These are phyloP conservation scores for Oreochromis aureus DNA, from an alignment of 2,113 vertebrate species.

Conservation along the genomic window DNA sequence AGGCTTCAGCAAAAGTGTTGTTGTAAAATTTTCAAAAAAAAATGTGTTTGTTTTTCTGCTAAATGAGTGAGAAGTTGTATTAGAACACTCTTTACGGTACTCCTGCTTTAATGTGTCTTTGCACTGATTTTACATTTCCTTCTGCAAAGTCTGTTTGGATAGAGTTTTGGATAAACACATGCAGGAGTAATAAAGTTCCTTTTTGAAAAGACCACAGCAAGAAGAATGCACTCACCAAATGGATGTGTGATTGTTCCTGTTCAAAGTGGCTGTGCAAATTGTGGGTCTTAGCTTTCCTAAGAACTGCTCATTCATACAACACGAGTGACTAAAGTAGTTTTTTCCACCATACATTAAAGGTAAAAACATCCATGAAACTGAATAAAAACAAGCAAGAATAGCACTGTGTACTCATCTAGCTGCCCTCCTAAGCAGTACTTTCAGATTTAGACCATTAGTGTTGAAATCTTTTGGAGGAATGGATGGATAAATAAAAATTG, in stretches of 20 bases:
- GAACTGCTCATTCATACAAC: background rate
- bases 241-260: background rate
- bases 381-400: background rate
- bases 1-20: background rate
- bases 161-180: background rate
- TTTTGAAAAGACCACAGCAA: background rate
- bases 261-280: background rate
- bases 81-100: background rate
- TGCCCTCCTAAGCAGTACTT: background rate
- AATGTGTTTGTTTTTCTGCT: background rate
- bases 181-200: background rate
- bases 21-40: fast-evolving
- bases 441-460: background rate
- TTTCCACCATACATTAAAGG: background rate
- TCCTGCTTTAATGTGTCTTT: background rate
- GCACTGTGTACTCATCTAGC: background rate
- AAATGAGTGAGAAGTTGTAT: background rate
- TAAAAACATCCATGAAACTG: background rate
- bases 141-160: background rate
- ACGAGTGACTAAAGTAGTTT: background rate
- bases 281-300: background rate
- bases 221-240: background rate
- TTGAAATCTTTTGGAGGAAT: background rate
- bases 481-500: fast-evolving
- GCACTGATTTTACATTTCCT: background rate